These are phyloP conservation scores for Chymomyza amoena DNA, from an alignment of 2,888 invertebrate species.

Conservation along the genomic window DNA sequence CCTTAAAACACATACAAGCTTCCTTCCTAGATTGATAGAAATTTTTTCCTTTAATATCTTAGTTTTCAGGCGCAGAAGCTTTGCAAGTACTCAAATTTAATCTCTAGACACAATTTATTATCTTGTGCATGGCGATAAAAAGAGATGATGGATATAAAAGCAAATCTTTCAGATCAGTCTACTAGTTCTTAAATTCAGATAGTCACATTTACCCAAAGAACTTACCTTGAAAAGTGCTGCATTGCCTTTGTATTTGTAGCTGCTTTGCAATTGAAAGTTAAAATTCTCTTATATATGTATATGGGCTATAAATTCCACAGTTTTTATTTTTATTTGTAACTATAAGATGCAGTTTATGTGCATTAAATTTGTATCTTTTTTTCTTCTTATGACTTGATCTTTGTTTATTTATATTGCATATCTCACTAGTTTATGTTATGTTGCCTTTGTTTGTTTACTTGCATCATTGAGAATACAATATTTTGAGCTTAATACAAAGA, in stretches of 20 bases:
- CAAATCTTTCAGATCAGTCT: too few relatives aligned
- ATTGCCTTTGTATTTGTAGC: slow-evolving; percentile 58
- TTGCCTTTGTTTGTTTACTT: neutral
- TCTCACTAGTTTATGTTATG: neutral
- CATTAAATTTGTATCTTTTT: neutral
- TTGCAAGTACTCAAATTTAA: too few relatives aligned
- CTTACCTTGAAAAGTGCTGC: slow-evolving; percentile 60
- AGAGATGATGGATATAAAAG: too few relatives aligned
- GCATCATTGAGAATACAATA: neutral
- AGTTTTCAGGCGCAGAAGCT: too few relatives aligned
- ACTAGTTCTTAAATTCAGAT: too few relatives aligned
- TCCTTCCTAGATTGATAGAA: too few relatives aligned
- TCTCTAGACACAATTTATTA: too few relatives aligned
- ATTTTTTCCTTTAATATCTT: too few relatives aligned
- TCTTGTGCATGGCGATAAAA: too few relatives aligned
- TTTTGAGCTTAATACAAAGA: slow-evolving; percentile 20
- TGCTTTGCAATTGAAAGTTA: slow-evolving; percentile 34
- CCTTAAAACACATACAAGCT: too few relatives aligned
- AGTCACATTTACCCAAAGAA: neutral
- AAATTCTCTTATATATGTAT: slow-evolving; percentile 22
- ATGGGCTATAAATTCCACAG: slow-evolving; percentile 31
- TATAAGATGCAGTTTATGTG: neutral
- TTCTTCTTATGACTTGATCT: neutral
- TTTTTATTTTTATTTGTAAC: neutral
- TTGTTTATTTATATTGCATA: neutral